These are phyloP conservation scores for Actinernus sp. DNA, from an alignment of 92 coral and sea anemone species.

Conservation along the genomic window DNA sequence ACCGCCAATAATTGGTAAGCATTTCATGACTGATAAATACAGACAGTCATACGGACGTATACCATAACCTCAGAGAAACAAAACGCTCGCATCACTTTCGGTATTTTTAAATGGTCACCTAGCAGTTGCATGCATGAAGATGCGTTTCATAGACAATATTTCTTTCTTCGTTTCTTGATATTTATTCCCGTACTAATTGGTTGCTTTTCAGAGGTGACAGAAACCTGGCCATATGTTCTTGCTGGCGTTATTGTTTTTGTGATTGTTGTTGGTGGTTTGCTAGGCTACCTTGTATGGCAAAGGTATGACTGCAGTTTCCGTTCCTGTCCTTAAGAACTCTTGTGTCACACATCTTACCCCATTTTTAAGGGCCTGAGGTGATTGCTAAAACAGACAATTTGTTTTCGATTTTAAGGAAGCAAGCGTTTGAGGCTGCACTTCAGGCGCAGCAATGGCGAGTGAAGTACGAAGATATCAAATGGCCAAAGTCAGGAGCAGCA, in stretches of 20 bases:
- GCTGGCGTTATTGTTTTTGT: conserved; percentile 70
- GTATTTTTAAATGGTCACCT: neutral
- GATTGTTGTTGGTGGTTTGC: conserved; percentile 50
- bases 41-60: neutral
- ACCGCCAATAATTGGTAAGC: conserved; percentile 51
- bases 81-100: neutral
- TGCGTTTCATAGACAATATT: too few species aligned
- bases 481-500: conserved; percentile 78
- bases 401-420: conserved; percentile 43
- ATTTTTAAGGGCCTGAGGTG: neutral
- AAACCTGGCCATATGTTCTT: conserved; percentile 70
- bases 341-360: neutral
- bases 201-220: conserved; percentile 72
- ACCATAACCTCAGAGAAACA: too few species aligned
- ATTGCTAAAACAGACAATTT: neutral
- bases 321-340: too few species aligned
- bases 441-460: conserved; percentile 80
- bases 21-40: neutral
- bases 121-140: neutral
- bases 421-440: conserved; percentile 81
- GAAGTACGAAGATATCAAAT: conserved; percentile 79
- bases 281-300: conserved; percentile 77
- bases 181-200: too few species aligned
- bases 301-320: conserved; percentile 39
- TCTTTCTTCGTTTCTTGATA: too few species aligned